A percentile compares a stretch with the other conserved stretches of the same genome.
These are phyloP conservation scores for Ammodytes marinus DNA, from an alignment of 2,113 vertebrate genomes.

Conservation along the genomic window DNA sequence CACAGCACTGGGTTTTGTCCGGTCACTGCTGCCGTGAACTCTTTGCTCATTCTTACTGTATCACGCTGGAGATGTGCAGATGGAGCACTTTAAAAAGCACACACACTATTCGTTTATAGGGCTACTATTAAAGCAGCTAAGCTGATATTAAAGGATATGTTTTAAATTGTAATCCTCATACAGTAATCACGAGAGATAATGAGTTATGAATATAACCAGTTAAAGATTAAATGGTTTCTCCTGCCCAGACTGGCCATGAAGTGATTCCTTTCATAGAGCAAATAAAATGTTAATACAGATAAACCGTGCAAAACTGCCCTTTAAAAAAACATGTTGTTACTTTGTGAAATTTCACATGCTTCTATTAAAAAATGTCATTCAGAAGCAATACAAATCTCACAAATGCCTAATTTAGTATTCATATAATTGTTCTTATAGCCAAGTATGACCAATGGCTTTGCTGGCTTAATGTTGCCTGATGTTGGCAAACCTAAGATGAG, in stretches of 20 bases:
- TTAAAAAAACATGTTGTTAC: background rate
- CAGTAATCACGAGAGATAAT: background rate
- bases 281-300: background rate
- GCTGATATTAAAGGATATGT: background rate
- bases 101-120: background rate
- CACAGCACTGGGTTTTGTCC: slow-evolving; percentile 45
- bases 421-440: too few species aligned
- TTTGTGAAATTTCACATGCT: background rate
- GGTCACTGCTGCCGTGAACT: slow-evolving; percentile 56
- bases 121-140: background rate
- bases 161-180: background rate
- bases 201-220: background rate
- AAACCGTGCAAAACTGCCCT: too few species aligned
- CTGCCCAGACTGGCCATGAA: background rate
- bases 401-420: background rate
- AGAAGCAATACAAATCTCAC: background rate
- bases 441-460: background rate
- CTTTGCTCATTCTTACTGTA: slow-evolving; percentile 2
- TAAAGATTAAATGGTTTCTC: background rate
- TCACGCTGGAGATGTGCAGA: background rate
- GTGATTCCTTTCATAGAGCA: background rate
- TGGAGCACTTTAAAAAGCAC: background rate
- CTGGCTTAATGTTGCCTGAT: background rate
- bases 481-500: background rate
- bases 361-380: background rate